Evolutionary conservation across 2,888 invertebrate genomes (phyloP).

Genomic region (Noctuana brunneofusca): DNA sequence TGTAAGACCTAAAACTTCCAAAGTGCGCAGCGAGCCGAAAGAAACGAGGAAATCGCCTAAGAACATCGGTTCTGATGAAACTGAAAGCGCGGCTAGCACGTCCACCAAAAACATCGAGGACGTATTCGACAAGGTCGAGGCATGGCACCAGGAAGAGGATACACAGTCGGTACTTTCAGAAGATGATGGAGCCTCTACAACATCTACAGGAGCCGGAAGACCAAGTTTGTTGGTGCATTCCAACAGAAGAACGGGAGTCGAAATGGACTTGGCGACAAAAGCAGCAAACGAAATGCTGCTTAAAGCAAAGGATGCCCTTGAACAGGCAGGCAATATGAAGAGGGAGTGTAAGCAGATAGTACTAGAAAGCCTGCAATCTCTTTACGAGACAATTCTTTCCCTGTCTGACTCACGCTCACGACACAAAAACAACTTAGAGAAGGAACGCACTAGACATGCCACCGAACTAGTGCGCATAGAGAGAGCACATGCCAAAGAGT

Average conservation of each 20-base stretch:
- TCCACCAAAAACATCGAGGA: too few species aligned
- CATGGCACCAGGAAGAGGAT: too few species aligned
- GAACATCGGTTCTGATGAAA: too few species aligned
- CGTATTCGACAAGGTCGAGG: too few species aligned
- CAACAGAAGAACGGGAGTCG: slow-evolving; percentile 16
- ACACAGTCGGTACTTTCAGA: too few species aligned
- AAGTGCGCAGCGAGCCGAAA: too few species aligned
- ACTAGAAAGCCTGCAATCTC: slow-evolving; percentile 31
- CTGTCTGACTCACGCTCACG: slow-evolving; percentile 37
- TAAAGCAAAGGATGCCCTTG: slow-evolving; percentile 17
- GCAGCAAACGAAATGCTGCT: slow-evolving; percentile 33
- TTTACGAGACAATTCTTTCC: slow-evolving; percentile 36
- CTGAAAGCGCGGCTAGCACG: too few species aligned
- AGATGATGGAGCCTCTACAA: too few species aligned
- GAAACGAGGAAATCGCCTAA: too few species aligned
- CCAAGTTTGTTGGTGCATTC: too few species aligned
- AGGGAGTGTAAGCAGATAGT: slow-evolving; percentile 34
- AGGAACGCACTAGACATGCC: not conserved
- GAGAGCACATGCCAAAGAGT: not conserved
- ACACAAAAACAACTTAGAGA: not conserved
- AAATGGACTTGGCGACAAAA: slow-evolving; percentile 37
- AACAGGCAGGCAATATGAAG: slow-evolving; percentile 36
- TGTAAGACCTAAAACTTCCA: too few species aligned
- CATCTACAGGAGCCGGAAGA: too few species aligned
- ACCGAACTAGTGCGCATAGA: not conserved